Percentiles rank a stretch among this genome's conserved stretches.
Conservation (phyloP, 2,113 vertebrate species). For the Fregata magnificens region DNA sequence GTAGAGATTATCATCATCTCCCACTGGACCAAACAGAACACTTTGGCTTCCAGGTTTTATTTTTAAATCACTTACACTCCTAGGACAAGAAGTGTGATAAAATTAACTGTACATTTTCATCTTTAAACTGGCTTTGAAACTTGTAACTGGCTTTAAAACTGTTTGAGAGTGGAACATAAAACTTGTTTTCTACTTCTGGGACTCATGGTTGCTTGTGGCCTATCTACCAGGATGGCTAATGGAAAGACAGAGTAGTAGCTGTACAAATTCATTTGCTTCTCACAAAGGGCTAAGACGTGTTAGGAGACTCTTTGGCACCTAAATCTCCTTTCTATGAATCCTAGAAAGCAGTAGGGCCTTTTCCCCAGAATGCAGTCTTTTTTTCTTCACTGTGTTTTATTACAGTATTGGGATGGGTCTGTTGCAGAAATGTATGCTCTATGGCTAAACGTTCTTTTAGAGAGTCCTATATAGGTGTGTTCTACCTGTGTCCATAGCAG, state of each 20-base stretch:
- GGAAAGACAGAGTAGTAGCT: not conserved
- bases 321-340: not conserved
- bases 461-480: not conserved
- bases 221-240: not conserved
- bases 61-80: constrained; percentile 1
- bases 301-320: not conserved
- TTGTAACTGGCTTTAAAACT: not conserved
- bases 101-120: not conserved
- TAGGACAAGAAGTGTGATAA: not conserved
- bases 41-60: constrained; percentile 25
- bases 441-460: not conserved
- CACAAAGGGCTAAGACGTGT: not conserved
- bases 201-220: not conserved
- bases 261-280: not conserved
- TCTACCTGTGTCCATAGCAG: not conserved
- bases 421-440: not conserved
- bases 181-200: not conserved
- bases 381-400: not conserved
- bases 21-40: not conserved
- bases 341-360: not conserved
- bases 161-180: not conserved
- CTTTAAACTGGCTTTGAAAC: not conserved
- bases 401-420: not conserved
- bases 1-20: constrained; percentile 18
- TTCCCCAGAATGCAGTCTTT: not conserved